A percentile compares a stretch with the other conserved stretches of the same genome.
Evolutionary conservation across 2,797 vertebrate species (phyloP).

Genomic region (Apodemus agrarius): DNA sequence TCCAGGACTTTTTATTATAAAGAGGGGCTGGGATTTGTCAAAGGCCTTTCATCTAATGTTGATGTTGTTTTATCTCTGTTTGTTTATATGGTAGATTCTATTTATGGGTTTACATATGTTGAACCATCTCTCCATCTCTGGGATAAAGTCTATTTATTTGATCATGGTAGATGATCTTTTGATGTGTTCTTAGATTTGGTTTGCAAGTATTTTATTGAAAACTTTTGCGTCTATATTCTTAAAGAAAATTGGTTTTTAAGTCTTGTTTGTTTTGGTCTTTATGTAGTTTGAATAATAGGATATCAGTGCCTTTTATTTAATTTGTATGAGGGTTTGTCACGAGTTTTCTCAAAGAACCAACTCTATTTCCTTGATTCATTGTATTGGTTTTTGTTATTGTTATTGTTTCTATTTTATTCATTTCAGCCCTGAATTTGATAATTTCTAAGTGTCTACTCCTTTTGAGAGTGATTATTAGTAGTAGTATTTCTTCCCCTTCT

Average conservation of each 20-base stretch:
- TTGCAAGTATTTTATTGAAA: neutral
- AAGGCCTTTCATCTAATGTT: neutral
- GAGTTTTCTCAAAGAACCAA: neutral
- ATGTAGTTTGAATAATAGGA: neutral
- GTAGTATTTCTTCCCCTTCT: no score
- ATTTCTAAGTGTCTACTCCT: neutral
- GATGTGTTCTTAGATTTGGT: neutral
- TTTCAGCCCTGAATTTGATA: neutral
- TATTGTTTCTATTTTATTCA: neutral
- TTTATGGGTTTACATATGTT: neutral
- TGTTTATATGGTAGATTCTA: neutral
- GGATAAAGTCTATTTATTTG: neutral
- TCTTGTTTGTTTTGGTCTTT: neutral
- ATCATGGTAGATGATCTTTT: neutral
- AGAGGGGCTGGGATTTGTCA: neutral
- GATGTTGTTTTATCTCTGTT: neutral
- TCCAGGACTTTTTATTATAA: neutral
- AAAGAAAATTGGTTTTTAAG: neutral
- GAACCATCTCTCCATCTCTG: neutral
- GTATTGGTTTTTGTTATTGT: neutral
- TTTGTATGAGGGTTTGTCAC: neutral
- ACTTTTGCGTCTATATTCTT: neutral
- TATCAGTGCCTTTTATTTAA: neutral
- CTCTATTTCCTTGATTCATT: neutral
- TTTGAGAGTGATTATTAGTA: neutral